phyloP scores from a whole-genome alignment of 2,888 invertebrate species.

The Helleia helle region DNA sequence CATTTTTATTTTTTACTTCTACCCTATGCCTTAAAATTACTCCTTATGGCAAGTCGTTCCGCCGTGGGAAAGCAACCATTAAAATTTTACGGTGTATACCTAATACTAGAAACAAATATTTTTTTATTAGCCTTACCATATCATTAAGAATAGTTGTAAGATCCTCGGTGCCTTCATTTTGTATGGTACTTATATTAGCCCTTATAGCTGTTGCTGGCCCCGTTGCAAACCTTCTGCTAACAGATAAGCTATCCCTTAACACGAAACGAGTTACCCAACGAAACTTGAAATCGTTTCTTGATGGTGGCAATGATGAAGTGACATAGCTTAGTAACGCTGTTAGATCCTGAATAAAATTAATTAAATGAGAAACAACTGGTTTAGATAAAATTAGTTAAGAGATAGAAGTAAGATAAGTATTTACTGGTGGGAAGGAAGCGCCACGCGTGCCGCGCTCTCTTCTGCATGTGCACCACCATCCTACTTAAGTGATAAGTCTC shows the following conservation, averaged over 20 bases:
- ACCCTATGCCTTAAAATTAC: no score
- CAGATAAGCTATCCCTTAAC: slow-evolving; percentile 26
- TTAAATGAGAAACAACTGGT: not conserved
- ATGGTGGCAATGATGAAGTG: slow-evolving; percentile 36
- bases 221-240: slow-evolving; percentile 23
- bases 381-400: not conserved
- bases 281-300: slow-evolving; percentile 38
- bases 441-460: no score
- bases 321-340: slow-evolving; percentile 34
- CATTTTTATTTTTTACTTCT: no score
- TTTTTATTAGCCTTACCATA: no score
- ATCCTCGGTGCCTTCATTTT: not conserved
- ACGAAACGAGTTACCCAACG: slow-evolving; percentile 45
- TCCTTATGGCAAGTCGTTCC: no score
- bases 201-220: slow-evolving; percentile 30
- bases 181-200: slow-evolving; percentile 27
- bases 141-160: slow-evolving; percentile 4
- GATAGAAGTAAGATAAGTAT: no score
- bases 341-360: slow-evolving; percentile 38
- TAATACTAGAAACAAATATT: no score
- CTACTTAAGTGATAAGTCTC: no score
- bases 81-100: no score
- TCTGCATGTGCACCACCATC: no score
- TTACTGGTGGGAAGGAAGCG: no score
- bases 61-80: no score